Percentiles rank a stretch among this genome's conserved stretches.
Evolutionary conservation across 2,113 vertebrate species (phyloP).

Genomic region (Donacobius atricapilla): DNA sequence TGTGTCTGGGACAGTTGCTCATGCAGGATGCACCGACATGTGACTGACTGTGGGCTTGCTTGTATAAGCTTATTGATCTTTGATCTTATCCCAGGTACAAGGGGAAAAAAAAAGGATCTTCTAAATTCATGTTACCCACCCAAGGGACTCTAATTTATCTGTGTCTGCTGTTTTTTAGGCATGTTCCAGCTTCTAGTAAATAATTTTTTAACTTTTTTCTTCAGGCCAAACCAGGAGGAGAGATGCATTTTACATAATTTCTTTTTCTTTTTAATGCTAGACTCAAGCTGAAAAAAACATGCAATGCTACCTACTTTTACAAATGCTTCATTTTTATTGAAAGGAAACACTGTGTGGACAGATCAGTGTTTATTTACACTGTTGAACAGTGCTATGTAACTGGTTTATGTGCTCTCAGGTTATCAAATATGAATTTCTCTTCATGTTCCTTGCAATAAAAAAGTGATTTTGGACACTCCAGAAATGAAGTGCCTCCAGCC

Average conservation of each 20-base stretch:
- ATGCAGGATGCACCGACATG: not conserved
- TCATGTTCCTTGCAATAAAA: constrained; percentile 38
- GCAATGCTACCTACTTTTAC: not conserved
- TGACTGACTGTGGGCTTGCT: not conserved
- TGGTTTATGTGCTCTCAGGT: constrained; percentile 50
- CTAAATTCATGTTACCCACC: not conserved
- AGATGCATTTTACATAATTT: not conserved
- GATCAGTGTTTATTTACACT: not conserved
- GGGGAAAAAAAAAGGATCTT: not conserved
- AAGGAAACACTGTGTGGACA: not conserved
- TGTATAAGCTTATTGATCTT: not conserved
- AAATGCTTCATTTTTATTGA: not conserved
- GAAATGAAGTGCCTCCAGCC: constrained; percentile 68
- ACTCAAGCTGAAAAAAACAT: not conserved
- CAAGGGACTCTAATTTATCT: not conserved
- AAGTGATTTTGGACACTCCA: constrained; percentile 62
- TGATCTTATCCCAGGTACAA: not conserved
- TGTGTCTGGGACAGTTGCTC: not conserved
- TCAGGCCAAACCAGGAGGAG: not conserved
- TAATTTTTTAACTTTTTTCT: not conserved
- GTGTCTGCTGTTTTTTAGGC: not conserved
- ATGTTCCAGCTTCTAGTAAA: not conserved
- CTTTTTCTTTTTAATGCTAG: not conserved
- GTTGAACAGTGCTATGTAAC: not conserved
- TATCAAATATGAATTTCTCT: not conserved